Evolutionary conservation across 1,140 invertebrate genomes (phyloP).

Genomic region (Penaeus japonicus): DNA sequence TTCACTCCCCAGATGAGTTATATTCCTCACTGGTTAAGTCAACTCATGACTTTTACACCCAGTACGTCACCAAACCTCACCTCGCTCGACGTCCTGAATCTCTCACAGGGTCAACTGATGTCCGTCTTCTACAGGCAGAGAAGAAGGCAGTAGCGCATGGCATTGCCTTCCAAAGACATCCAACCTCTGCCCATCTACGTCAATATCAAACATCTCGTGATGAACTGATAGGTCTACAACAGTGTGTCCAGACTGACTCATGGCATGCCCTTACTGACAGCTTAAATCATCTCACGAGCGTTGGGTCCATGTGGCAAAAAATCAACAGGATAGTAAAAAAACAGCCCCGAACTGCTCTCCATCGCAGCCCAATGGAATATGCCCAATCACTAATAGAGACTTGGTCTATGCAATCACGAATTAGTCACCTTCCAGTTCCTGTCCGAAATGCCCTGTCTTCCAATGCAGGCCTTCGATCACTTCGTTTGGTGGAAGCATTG

Average conservation of each 20-base stretch:
- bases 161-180: not conserved
- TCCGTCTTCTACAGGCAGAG: not conserved
- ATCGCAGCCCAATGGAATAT: conserved; percentile 10
- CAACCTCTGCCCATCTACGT: not conserved
- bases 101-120: too few species aligned
- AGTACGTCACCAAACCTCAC: too few species aligned
- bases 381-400: too few species aligned
- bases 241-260: not conserved
- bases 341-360: conserved; percentile 21
- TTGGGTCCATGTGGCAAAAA: conserved; percentile 23
- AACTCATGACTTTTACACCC: too few species aligned
- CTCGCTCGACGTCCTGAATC: not conserved
- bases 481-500: too few species aligned
- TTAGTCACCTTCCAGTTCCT: too few species aligned
- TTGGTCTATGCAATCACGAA: too few species aligned
- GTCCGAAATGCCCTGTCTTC: too few species aligned
- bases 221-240: not conserved
- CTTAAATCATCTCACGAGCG: conserved; percentile 26
- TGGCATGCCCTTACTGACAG: conserved; percentile 11
- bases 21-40: not conserved
- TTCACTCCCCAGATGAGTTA: too few species aligned
- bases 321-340: not conserved
- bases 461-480: too few species aligned
- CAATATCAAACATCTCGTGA: conserved; percentile 7
- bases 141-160: conserved; percentile 2